A percentile compares a stretch with the other conserved stretches of the same genome.
Evolutionary conservation across 2,113 vertebrate genomes (phyloP).

Genomic region (Aspiorhynchus laticeps): DNA sequence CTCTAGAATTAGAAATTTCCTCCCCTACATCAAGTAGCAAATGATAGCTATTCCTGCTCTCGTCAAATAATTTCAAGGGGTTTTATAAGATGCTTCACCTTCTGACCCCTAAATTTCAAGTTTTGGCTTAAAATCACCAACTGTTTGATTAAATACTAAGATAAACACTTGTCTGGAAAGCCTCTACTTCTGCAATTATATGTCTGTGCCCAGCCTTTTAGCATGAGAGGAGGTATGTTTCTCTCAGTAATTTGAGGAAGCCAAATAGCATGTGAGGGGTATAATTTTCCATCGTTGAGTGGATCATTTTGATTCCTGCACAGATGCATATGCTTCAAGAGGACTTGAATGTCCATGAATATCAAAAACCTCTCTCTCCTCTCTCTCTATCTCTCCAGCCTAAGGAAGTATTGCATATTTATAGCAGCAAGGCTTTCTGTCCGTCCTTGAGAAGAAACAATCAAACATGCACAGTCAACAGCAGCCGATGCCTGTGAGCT

Average conservation of each 20-base stretch:
- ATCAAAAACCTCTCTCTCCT: constrained; percentile 46
- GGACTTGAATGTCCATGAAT: constrained; percentile 44
- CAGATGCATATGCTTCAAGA: constrained; percentile 23
- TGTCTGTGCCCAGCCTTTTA: constrained; percentile 36
- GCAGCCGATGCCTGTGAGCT: constrained; percentile 34
- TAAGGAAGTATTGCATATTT: constrained; percentile 61
- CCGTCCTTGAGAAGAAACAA: constrained; percentile 54
- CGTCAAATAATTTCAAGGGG: background rate
- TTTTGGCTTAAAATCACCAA: constrained; percentile 30
- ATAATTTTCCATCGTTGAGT: constrained; percentile 34
- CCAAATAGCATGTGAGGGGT: constrained; percentile 29
- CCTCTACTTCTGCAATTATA: constrained; percentile 34
- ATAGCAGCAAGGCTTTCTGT: constrained; percentile 51
- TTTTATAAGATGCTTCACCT: background rate
- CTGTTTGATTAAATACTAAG: constrained; percentile 8
- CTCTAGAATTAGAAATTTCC: background rate
- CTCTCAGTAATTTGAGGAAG: constrained; percentile 37
- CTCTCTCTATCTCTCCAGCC: constrained; percentile 10
- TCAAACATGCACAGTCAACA: constrained; percentile 48
- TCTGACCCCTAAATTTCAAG: constrained; percentile 21
- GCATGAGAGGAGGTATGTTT: constrained; percentile 28
- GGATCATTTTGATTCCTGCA: constrained; percentile 30
- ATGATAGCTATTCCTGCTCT: background rate
- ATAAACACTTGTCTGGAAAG: constrained; percentile 24
- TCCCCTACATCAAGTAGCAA: background rate